Base-by-base conservation (phyloP, 1,140 invertebrate genomes). In the Caenorhabditis remanei region DNA sequence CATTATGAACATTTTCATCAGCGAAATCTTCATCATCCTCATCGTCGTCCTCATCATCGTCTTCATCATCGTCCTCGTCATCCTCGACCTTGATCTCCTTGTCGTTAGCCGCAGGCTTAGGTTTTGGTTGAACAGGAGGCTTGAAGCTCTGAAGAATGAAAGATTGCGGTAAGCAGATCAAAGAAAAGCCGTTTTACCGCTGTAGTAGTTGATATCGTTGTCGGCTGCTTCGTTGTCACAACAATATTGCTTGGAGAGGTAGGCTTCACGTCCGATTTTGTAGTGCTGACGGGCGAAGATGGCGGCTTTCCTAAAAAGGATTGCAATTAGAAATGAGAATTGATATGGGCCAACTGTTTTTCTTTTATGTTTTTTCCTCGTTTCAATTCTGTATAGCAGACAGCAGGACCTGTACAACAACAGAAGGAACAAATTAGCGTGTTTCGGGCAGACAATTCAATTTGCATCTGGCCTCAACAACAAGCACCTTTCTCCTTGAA, bases 101-200 rank as follows among this genome's bases (percentile, higher is more conserved):
- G 46, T 79, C 71, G 21, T 79, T 79, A 19, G 43, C 71, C 46
- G 71, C 71, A 24, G 71, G 71, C 71, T 79, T 71, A 43, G 65
- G 65, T 19, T 71, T 79, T 5, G 71, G 71, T n/a, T 79, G 71
- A 50, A 79, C 71, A 48, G 71, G 71, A 79, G 71, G 71, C 46
- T 79, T 79, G 71, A 79, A 50, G 71, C 71, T 79, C 71, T 79
- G 71, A 71, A 71, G 65, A 79, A 79, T 79, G 71, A 79, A 79
- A 24, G 40, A 79, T 79, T 79, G 71, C 71, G 43, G 71, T 79
- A 79, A 50, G 53, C n/a, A 79, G 46, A 79, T 79, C 71, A 79
- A 79, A 79, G 41, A 40, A 50, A 79, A 24, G 71, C 71, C 71
- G 71, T 53, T 46, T 8, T 46, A 79, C 71, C 71, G 46, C 71